Evolutionary conservation across 2,797 vertebrate genomes (phyloP).

Genomic region (Oreochromis grahami): DNA sequence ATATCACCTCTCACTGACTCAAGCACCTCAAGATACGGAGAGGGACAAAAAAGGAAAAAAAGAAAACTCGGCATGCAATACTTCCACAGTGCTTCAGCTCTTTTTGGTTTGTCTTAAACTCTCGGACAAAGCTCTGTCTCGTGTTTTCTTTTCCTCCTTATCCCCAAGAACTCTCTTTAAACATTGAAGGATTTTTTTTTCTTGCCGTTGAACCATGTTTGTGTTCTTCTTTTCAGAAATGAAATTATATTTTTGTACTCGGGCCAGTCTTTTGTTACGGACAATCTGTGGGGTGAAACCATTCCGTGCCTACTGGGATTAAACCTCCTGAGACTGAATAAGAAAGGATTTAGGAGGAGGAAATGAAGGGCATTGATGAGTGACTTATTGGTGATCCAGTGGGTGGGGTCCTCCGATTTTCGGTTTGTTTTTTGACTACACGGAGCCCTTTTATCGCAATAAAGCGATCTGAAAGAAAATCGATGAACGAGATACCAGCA

Average conservation of each 20-base stretch:
- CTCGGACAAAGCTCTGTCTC: neutral
- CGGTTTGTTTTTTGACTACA: neutral
- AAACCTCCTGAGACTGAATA: conserved; percentile 38
- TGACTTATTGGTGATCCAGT: neutral
- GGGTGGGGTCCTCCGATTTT: conserved; percentile 3
- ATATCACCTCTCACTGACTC: conserved; percentile 38
- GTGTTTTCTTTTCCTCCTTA: neutral
- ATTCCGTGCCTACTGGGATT: conserved; percentile 83
- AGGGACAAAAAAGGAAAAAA: neutral
- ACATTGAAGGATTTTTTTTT: conserved; percentile 71
- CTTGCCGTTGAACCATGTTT: conserved; percentile 50
- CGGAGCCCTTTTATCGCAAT: neutral
- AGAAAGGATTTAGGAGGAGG: conserved; percentile 11
- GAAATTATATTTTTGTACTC: conserved; percentile 79
- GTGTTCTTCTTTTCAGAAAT: conserved; percentile 52
- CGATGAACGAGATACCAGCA: conserved; percentile 16
- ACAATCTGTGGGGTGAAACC: conserved; percentile 75
- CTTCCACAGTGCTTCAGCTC: conserved; percentile 50
- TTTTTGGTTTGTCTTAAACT: conserved; percentile 35
- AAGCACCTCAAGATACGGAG: conserved; percentile 25
- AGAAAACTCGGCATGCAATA: conserved; percentile 56
- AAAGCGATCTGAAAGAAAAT: neutral
- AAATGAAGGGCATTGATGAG: conserved; percentile 43
- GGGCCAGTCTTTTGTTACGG: conserved; percentile 75
- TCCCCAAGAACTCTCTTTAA: conserved; percentile 30